Evolutionary conservation across 92 coral and sea anemone species (phyloP).

Genomic region (Parazoanthus darwini): DNA sequence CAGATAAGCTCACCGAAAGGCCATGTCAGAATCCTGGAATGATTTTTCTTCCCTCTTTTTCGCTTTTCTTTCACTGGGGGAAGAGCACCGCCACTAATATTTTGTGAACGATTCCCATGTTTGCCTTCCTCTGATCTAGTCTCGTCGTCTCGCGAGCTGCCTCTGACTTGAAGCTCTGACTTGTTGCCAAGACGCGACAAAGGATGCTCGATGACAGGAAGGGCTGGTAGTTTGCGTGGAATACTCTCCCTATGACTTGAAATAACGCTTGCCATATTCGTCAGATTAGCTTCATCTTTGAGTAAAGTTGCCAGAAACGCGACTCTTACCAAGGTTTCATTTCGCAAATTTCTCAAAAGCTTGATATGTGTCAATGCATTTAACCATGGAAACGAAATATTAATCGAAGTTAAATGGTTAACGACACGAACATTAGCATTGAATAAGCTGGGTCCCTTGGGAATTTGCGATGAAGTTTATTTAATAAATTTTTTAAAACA

Average conservation of each 20-base stretch:
- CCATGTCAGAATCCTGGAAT: slow-evolving; percentile 29
- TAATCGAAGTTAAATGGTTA: not conserved
- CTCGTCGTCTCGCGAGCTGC: slow-evolving; percentile 59
- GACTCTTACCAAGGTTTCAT: not conserved
- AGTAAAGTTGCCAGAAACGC: not conserved
- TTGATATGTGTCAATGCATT: slow-evolving; percentile 25
- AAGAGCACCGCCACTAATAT: not conserved
- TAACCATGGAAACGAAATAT: slow-evolving; percentile 35
- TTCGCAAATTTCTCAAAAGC: not conserved
- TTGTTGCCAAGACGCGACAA: slow-evolving; percentile 51
- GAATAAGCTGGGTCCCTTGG: not conserved
- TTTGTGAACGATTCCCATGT: not conserved
- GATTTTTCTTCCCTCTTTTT: slow-evolving; percentile 9
- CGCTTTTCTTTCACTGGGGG: slow-evolving; percentile 13
- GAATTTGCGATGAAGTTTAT: no score
- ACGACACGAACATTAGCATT: not conserved
- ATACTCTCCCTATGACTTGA: slow-evolving; percentile 11
- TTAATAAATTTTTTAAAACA: no score
- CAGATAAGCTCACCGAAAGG: slow-evolving; percentile 23
- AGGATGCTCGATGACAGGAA: slow-evolving; percentile 83
- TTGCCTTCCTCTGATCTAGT: not conserved
- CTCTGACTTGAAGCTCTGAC: slow-evolving; percentile 67
- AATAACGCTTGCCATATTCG: slow-evolving; percentile 28
- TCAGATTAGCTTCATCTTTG: not conserved
- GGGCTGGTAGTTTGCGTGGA: slow-evolving; percentile 42